These are phyloP conservation scores for Sceliomorpha sp. DNA, from an alignment of 2,888 invertebrate species.

Conservation along the genomic window DNA sequence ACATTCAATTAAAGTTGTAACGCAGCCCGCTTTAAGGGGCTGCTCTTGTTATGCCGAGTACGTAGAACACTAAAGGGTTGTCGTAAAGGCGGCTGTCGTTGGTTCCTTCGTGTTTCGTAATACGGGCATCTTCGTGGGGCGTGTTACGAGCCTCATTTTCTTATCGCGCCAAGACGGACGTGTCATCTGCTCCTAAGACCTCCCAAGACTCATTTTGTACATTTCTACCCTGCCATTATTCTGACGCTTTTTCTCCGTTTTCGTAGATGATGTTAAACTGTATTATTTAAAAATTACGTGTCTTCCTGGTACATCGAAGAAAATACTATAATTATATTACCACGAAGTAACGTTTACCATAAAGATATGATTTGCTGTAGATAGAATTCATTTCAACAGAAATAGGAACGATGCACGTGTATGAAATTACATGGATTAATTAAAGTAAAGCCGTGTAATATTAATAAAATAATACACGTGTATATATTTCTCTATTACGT, in stretches of 20 bases:
- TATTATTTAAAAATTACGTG: not conserved
- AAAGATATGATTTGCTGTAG: too few relatives aligned
- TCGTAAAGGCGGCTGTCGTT: slow-evolving; percentile 76
- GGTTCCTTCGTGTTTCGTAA: slow-evolving; percentile 72
- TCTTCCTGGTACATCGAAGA: too few relatives aligned
- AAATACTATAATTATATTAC: too few relatives aligned
- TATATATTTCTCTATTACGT: too few relatives aligned
- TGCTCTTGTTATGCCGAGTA: slow-evolving; percentile 60
- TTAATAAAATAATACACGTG: too few relatives aligned
- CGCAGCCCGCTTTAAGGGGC: slow-evolving; percentile 47
- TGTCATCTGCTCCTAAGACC: slow-evolving; percentile 75
- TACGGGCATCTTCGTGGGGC: slow-evolving; percentile 77
- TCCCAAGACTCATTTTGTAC: slow-evolving; percentile 27
- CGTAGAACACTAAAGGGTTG: slow-evolving; percentile 62
- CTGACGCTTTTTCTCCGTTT: not conserved
- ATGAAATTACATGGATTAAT: too few relatives aligned
- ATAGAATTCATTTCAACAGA: too few relatives aligned
- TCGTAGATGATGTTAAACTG: not conserved
- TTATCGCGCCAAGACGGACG: slow-evolving; percentile 75
- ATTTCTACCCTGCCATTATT: slow-evolving; percentile 5
- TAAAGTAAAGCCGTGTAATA: slow-evolving; percentile 44
- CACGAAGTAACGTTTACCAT: too few relatives aligned
- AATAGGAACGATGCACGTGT: too few relatives aligned
- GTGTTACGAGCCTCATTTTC: slow-evolving; percentile 75
- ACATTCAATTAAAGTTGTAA: slow-evolving; percentile 66